A percentile compares a stretch with the other conserved stretches of the same genome.
phyloP scores from a whole-genome alignment of 2,888 invertebrate species.

The Cheilosia vernalis region DNA sequence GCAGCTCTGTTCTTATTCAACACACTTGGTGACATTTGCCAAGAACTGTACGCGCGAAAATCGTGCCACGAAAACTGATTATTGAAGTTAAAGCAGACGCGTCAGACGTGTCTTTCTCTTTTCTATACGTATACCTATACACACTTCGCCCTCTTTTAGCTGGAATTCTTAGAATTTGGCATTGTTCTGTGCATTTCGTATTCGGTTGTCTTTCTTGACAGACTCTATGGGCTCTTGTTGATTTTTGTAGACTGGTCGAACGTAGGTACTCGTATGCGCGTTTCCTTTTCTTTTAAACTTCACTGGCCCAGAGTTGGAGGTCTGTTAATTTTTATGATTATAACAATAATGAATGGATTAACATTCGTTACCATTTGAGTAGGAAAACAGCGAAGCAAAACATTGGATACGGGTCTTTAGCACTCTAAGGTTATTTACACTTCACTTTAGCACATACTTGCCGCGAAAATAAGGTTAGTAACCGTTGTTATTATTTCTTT shows the following conservation, averaged over 20 bases:
- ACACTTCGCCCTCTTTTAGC: constrained; percentile 38
- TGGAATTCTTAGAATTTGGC: constrained; percentile 41
- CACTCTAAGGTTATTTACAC: constrained; percentile 10
- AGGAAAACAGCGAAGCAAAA: constrained; percentile 4
- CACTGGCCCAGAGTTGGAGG: constrained; percentile 9
- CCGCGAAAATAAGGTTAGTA: constrained; percentile 41
- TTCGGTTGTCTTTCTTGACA: constrained; percentile 16
- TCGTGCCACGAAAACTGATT: constrained; percentile 62
- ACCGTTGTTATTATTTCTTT: constrained; percentile 19
- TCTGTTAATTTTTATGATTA: constrained; percentile 48
- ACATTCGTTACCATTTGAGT: constrained; percentile 41
- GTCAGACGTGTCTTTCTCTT: constrained; percentile 22
- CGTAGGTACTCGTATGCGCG: too few relatives aligned
- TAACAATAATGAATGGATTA: constrained; percentile 44
- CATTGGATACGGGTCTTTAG: neutral
- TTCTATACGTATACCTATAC: neutral
- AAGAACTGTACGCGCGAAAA: constrained; percentile 50
- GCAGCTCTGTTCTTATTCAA: constrained; percentile 9
- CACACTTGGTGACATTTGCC: constrained; percentile 35
- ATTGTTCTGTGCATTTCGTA: constrained; percentile 17
- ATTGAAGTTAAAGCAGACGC: constrained; percentile 13
- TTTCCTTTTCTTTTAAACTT: constrained; percentile 17
- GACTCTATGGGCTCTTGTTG: constrained; percentile 27
- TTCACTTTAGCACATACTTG: constrained; percentile 4
- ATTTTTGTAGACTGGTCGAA: neutral